A percentile compares a stretch with the other conserved stretches of the same genome.
phyloP scores from a whole-genome alignment of 1,140 invertebrate species.

The Papilio polytes region DNA sequence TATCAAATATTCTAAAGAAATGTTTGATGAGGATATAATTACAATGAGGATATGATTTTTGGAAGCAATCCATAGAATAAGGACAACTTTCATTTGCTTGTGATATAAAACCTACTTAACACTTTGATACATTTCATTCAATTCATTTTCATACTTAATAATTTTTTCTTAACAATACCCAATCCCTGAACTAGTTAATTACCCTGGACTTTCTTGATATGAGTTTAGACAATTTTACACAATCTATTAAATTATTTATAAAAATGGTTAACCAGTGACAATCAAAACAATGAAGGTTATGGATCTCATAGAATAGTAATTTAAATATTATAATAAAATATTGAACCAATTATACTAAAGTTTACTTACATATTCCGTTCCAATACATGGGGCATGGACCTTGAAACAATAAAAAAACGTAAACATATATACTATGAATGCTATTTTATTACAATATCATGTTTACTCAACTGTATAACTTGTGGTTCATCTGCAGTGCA shows the following conservation, averaged over 20 bases:
- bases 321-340: slow-evolving; percentile 33
- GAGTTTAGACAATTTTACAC: neutral
- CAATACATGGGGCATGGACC: slow-evolving; percentile 73
- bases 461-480: slow-evolving; percentile 86
- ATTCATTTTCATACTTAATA: too few species aligned
- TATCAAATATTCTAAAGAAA: too few species aligned
- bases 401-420: slow-evolving; percentile 59
- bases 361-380: slow-evolving; percentile 77
- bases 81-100: too few species aligned
- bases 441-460: neutral
- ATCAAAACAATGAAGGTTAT: neutral
- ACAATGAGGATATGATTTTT: too few species aligned
- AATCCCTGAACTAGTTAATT: too few species aligned
- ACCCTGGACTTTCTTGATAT: neutral
- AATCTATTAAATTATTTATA: neutral
- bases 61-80: too few species aligned
- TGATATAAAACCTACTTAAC: too few species aligned
- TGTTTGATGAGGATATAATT: too few species aligned
- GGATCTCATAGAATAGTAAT: neutral
- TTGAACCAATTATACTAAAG: slow-evolving; percentile 19
- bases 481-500: slow-evolving; percentile 87
- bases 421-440: neutral
- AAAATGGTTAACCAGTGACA: neutral
- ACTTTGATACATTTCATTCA: too few species aligned
- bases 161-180: too few species aligned